Evolutionary conservation across 2,888 invertebrate genomes (phyloP).

Genomic region (Acanthopleura granulata): DNA sequence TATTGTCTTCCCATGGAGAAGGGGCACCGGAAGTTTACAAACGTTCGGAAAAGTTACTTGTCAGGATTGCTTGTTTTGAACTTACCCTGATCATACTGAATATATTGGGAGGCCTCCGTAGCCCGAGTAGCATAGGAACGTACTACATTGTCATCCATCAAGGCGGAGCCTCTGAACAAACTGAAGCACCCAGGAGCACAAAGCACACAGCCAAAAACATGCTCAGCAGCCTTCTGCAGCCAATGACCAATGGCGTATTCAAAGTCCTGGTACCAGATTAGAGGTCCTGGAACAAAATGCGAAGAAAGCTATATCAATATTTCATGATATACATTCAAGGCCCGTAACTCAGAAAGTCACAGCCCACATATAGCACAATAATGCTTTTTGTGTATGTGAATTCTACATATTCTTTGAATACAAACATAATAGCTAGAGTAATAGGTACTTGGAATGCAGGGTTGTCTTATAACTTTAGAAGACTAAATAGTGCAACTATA

Average conservation of each 20-base stretch:
- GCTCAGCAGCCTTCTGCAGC: constrained; percentile 99
- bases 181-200: constrained; percentile 95
- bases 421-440: too few species aligned
- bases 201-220: constrained; percentile 98
- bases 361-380: too few species aligned
- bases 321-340: not conserved
- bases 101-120: constrained; percentile 83
- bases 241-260: constrained; percentile 99
- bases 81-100: constrained; percentile 89
- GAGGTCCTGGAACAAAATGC: constrained; percentile 77
- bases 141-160: constrained; percentile 92
- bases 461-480: too few species aligned
- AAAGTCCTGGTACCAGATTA: constrained; percentile 99
- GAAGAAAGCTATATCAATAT: not conserved
- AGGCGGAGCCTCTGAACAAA: constrained; percentile 85
- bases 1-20: too few species aligned
- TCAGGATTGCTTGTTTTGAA: too few species aligned
- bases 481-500: too few species aligned
- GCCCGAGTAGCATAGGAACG: constrained; percentile 83
- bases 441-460: too few species aligned
- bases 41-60: too few species aligned
- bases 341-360: not conserved
- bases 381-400: too few species aligned
- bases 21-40: too few species aligned
- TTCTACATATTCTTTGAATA: too few species aligned